Evolutionary conservation across 2,888 invertebrate species (phyloP).

Genomic region (Microplitis manilae): DNA sequence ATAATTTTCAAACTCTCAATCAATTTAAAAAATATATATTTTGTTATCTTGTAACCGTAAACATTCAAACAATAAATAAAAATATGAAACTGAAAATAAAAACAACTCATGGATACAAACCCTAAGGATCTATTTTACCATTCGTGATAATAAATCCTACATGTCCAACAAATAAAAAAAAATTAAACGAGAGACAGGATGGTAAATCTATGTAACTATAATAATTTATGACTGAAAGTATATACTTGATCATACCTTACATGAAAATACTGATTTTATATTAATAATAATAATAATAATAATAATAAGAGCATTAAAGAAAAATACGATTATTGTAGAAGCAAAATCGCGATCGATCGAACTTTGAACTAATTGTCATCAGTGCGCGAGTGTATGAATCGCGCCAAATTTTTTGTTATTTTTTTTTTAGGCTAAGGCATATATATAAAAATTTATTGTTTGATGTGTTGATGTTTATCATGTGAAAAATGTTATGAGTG

Average conservation of each 20-base stretch:
- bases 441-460: background rate
- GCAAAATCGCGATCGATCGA: slow-evolving; percentile 59
- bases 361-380: slow-evolving; percentile 58
- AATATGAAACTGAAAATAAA: background rate
- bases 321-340: slow-evolving; percentile 56
- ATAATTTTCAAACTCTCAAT: too few relatives aligned
- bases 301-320: slow-evolving; percentile 38
- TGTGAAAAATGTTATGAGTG: too few relatives aligned
- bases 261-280: background rate
- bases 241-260: background rate
- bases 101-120: background rate
- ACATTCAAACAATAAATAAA: background rate
- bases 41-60: background rate
- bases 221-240: background rate
- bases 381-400: slow-evolving; percentile 37
- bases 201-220: slow-evolving; percentile 4
- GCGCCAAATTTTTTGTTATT: slow-evolving; percentile 39
- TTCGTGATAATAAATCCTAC: background rate
- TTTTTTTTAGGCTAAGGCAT: slow-evolving; percentile 43
- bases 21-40: too few relatives aligned
- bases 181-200: background rate
- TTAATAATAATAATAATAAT: background rate
- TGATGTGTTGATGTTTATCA: too few relatives aligned
- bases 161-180: background rate
- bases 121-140: background rate